Evolutionary conservation across 2,888 invertebrate species (phyloP), one percentile per base, ranked within the genome.

Genomic region (Chrysolina oricalcia): DNA sequence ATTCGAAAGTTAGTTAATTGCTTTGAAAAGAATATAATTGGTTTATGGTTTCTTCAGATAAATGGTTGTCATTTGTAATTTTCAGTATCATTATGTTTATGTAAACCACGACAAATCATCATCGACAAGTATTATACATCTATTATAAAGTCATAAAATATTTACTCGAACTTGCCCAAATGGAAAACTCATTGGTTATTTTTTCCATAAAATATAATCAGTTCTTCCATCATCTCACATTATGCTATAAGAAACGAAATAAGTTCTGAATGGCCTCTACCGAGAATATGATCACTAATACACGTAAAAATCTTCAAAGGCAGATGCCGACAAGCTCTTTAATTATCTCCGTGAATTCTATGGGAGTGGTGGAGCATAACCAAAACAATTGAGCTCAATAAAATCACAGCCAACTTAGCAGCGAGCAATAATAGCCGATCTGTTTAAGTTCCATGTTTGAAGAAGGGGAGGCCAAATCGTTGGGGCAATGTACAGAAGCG

Each of bases 301-400:
- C 72, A 73, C 75, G 75, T 77, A 77, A 79, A 79, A 79, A 79
- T 79, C 72, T 74, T 79, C 77, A 79, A 79, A 79, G 78, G 65
- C 48, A 65, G 56, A 70, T 64, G 78, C 78, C 78, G 78, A 76
- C 78, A 74, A 74, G 65, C 72, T 80, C 79, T 80, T 80, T 80
- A 80, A 80, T 80, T 80, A 80, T 80, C 76, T 80, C 72, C 50
- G 75, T 73, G 76, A 75, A 80, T 78, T 76, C 78, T 80, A 73
- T 69, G 75, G 73, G 70, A 78, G 78, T 80, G 79, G 79, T 72
- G 78, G 75, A 78, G 78, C 79, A 80, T 76, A 78, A 80, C 77
- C 79, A 76, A 80, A 77, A 80, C 79, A 80, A 80, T 80, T 74
- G 76, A 72, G 78, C 78, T 72, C 77, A 80, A 81, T 80, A 79